phyloP scores from a whole-genome alignment of 1,140 invertebrate genomes.

The Cydia splendana region DNA sequence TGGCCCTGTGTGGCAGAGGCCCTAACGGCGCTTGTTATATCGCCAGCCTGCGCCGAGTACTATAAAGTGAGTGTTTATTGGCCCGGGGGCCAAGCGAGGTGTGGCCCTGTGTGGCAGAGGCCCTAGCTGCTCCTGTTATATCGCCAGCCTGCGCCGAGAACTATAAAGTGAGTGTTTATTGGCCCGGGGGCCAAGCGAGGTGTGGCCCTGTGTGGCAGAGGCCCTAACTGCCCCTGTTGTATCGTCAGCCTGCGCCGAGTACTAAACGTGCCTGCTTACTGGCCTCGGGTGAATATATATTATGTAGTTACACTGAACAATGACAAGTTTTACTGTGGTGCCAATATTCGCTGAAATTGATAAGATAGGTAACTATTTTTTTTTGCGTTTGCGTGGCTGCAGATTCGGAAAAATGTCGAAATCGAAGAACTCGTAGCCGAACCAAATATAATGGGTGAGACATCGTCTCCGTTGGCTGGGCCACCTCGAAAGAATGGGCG shows the following conservation, averaged over 20 bases:
- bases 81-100: conserved; percentile 51
- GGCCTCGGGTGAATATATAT: no score
- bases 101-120: conserved; percentile 60
- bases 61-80: conserved; percentile 55
- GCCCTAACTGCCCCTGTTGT: conserved; percentile 53
- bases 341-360: no score
- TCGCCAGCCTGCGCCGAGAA: conserved; percentile 62
- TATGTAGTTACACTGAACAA: no score
- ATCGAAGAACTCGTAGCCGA: no score
- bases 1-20: conserved; percentile 62
- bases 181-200: conserved; percentile 49
- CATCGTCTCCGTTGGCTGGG: no score
- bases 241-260: conserved; percentile 60
- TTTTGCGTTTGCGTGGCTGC: no score
- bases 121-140: conserved; percentile 51
- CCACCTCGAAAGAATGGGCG: no score
- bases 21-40: conserved; percentile 49
- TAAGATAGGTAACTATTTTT: no score
- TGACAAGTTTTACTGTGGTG: no score
- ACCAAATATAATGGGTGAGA: no score
- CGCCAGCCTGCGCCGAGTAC: conserved; percentile 61
- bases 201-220: conserved; percentile 59
- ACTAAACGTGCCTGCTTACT: no score
- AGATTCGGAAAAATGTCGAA: no score
- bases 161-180: conserved; percentile 56